phyloP scores from a whole-genome alignment of 2,888 invertebrate genomes.

The Trichopoda pennipes region DNA sequence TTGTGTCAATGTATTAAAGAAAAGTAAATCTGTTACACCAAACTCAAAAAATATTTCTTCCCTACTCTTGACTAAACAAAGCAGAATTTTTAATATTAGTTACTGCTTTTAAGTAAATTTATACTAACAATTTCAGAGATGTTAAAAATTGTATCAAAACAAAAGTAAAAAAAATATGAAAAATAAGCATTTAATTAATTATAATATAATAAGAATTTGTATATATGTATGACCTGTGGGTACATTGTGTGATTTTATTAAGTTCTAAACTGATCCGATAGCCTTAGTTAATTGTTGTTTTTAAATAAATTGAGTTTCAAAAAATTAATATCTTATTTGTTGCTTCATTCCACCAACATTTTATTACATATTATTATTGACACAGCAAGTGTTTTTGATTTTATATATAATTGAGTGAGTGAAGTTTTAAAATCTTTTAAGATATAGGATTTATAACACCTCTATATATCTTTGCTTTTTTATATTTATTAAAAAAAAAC shows the following conservation, averaged over 20 bases:
- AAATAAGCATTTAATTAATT: conserved; percentile 51
- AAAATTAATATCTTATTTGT: neutral
- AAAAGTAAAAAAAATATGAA: conserved; percentile 4
- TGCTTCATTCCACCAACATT: no score
- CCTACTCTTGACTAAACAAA: neutral
- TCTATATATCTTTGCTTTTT: no score
- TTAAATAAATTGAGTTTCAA: conserved; percentile 40
- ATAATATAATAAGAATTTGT: conserved; percentile 10
- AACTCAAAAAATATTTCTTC: neutral
- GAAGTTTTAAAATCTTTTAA: no score
- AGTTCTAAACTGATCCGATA: conserved; percentile 53
- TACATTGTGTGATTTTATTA: conserved; percentile 58
- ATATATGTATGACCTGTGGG: neutral
- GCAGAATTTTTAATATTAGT: neutral
- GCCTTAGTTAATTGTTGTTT: conserved; percentile 43
- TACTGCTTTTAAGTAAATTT: neutral
- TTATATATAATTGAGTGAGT: no score
- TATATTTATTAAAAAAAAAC: no score
- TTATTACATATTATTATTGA: no score
- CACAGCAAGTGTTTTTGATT: no score
- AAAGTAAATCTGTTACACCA: neutral
- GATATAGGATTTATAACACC: no score
- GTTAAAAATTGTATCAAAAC: neutral
- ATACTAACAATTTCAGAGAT: neutral
- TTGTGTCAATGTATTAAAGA: neutral